Percentiles rank a stretch among this genome's conserved stretches.
Conservation (phyloP, 2,113 vertebrate genomes). For the Petaurus breviceps region DNA sequence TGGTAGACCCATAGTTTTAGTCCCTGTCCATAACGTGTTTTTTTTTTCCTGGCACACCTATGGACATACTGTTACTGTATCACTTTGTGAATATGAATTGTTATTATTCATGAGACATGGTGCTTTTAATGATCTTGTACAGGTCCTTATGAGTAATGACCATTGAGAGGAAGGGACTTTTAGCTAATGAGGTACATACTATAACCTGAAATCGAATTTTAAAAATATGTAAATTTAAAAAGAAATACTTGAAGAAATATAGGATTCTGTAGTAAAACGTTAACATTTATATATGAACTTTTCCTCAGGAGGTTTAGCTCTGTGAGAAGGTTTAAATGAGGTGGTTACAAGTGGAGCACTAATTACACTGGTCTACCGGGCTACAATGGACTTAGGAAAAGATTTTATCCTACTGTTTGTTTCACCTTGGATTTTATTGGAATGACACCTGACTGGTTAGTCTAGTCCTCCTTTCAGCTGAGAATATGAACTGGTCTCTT, state of each 20-base stretch:
- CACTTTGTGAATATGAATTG: not conserved
- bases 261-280: conserved; percentile 44
- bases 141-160: not conserved
- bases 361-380: conserved; percentile 45
- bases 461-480: not conserved
- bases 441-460: conserved; percentile 23
- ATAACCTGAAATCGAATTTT: not conserved
- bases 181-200: conserved; percentile 42
- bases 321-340: conserved; percentile 46
- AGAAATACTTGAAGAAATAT: conserved; percentile 43
- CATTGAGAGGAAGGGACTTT: conserved; percentile 17
- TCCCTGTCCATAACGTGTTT: not conserved
- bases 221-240: conserved; percentile 39
- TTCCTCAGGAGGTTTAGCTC: conserved; percentile 17
- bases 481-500: conserved; percentile 17
- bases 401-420: conserved; percentile 22
- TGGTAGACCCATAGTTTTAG: not conserved
- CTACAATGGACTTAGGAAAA: conserved; percentile 27
- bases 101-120: conserved; percentile 16
- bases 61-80: too few relatives aligned
- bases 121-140: conserved; percentile 37
- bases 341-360: conserved; percentile 45
- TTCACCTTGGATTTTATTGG: conserved; percentile 41
- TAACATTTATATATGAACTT: conserved; percentile 60
- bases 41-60: not conserved